These are phyloP conservation scores for Aproaerema taeniolella DNA, from an alignment of 2,888 invertebrate species.

Conservation along the genomic window DNA sequence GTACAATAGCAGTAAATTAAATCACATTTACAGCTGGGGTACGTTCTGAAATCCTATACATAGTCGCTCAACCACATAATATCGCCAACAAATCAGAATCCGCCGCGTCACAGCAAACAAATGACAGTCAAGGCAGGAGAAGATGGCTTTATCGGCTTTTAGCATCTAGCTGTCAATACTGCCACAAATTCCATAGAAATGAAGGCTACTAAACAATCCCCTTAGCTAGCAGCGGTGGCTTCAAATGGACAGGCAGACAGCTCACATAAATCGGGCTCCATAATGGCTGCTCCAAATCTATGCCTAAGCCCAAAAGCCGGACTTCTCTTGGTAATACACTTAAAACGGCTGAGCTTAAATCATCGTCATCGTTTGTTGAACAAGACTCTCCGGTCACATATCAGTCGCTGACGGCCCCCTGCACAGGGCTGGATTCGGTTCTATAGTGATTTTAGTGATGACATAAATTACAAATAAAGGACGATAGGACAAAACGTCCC, in stretches of 20 bases:
- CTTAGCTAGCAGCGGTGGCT: constrained; percentile 19
- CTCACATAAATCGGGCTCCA: constrained; percentile 63
- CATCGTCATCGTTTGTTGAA: constrained; percentile 78
- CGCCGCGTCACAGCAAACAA: no score
- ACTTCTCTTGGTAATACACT: constrained; percentile 75
- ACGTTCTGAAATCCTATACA: no score
- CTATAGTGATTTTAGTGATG: no score
- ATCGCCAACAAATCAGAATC: no score
- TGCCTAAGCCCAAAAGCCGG: constrained; percentile 68
- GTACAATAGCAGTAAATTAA: no score
- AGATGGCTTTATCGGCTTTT: not conserved
- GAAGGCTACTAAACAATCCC: constrained; percentile 9
- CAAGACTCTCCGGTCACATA: constrained; percentile 77
- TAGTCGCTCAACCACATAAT: no score
- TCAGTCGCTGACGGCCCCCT: constrained; percentile 57
- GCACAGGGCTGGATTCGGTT: constrained; percentile 15
- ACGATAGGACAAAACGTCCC: no score
- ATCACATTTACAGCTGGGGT: no score
- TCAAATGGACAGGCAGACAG: constrained; percentile 43
- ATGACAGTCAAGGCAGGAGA: no score
- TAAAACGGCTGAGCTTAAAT: constrained; percentile 76
- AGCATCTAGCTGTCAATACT: not conserved
- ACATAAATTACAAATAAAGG: no score
- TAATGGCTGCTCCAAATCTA: constrained; percentile 71
- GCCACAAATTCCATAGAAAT: constrained; percentile 3